These are phyloP conservation scores for Tenodera sinensis DNA, from an alignment of 2,888 invertebrate genomes.

Conservation along the genomic window DNA sequence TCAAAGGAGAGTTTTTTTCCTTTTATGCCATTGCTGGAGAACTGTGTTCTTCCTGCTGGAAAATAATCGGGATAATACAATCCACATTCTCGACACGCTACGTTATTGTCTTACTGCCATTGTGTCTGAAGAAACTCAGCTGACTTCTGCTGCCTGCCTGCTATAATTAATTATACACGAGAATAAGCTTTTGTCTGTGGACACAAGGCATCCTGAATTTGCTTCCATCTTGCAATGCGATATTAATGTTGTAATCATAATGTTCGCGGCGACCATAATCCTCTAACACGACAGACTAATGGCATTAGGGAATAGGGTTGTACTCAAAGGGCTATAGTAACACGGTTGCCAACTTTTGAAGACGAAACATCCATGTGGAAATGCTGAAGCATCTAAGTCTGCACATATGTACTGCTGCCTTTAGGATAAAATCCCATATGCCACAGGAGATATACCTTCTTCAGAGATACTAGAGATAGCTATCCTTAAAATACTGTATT, in stretches of 20 bases:
- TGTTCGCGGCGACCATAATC: not conserved
- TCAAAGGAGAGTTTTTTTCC: not conserved
- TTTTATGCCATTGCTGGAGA: too few species aligned
- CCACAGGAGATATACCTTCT: too few species aligned
- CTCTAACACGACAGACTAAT: too few species aligned
- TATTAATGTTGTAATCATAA: not conserved
- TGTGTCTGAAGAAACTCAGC: not conserved
- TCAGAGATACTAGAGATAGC: too few species aligned
- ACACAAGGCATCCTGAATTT: not conserved
- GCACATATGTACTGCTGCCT: too few species aligned
- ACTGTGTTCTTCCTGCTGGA: not conserved
- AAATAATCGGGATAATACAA: not conserved
- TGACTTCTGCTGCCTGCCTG: not conserved
- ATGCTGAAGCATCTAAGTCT: too few species aligned
- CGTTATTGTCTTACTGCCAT: not conserved
- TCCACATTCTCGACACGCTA: not conserved
- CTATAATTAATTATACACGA: not conserved
- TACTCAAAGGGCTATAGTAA: too few species aligned
- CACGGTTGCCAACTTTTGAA: too few species aligned
- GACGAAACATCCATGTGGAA: too few species aligned
- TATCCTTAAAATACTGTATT: too few species aligned
- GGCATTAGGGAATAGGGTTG: too few species aligned
- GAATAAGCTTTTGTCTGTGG: not conserved
- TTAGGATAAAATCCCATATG: too few species aligned
- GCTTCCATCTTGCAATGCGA: not conserved